Evolutionary conservation across 2,113 vertebrate genomes (phyloP), one percentile per base, ranked within the genome.

Genomic region (Melanocharis versteri): DNA sequence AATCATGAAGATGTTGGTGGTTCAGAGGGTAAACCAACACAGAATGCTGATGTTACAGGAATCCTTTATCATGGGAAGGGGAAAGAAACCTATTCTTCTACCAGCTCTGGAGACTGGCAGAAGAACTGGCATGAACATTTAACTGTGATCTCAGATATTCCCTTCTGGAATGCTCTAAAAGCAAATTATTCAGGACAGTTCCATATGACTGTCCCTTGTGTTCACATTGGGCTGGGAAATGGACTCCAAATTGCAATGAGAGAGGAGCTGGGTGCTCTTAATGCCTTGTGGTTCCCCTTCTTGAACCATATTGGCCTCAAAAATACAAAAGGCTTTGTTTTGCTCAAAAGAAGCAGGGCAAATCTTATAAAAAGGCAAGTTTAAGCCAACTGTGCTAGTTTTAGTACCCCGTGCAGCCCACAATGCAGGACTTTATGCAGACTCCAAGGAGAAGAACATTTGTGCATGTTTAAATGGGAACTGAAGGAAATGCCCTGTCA

Each of bases 241-340:
- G 35, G 42, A 83, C 37, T 80, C 58, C 28, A 61, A 87, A 87
- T n/a, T 83, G 62, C 71, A 77, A 21, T 48, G 54, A 30, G 10
- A 88, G 45, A 65, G 35, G 35, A 77, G 61, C 39, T 72, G 28
- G 6, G 56, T 61, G 3, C 6, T 77, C 28, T 77, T 88, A 66
- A 51, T 50, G 42, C 17, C 26, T 86, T 88, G 60, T 75, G 47
- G 30, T 48, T 88, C 40, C 47, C 22, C 26, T 72, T 45, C 33
- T 72, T 83, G 30, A 86, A 75, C 60, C 0, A 13, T 66, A 77
- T 80, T 88, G n/a, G 56, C 56, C 60, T 64, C 35, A 62, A 70
- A 58, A 47, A 77, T 66, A 95, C 54, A 95, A 92, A 96, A 73
- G 64, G 42, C 78, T 92, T 96, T 94, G 58, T 80, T 96, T 92